Base-by-base conservation (phyloP, 2,113 vertebrate genomes). In the Oncorhynchus nerka region DNA sequence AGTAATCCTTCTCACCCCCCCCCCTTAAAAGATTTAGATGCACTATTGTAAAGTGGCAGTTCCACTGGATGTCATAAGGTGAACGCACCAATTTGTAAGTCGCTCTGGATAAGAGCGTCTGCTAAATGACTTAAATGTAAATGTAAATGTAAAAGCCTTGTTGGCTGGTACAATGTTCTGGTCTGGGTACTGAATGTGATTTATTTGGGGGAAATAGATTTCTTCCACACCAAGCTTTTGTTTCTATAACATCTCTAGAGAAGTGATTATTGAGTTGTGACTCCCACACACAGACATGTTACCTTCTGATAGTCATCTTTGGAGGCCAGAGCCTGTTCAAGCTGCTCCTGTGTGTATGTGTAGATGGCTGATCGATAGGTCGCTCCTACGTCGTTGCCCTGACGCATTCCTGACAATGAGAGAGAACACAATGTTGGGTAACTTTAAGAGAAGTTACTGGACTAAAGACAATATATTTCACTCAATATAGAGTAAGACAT, bases 281-380 rank as follows among this genome's bases (percentile, higher is more conserved):
- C 49, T 15, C 49, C 2, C 30, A 62, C n/a, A 39, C 45, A 39
- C 69, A 70, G 34, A 70, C 13, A 70, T n/a, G 20, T 68, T 94
- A 99, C 97, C 97, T 98, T 95, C 79, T 99, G 96, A 83, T 96
- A 99, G 75, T 94, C 90, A 0, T 97, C 94, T 86, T 90, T 96
- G 77, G 97, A 97, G 72, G 75, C 90, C 89, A 95, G 57, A 9
- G 96, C 95, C 5, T 90, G 91, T 62, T 95, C 90, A 70, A 95
- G 87, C 81, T 99, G 96, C 3, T 93, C 86, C 48, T 86, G 65
- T 0, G 93, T 93, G 76, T 87, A 89, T 0, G 93, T 91, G 86
- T 96, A 98, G 93, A 99, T 94, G 77, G 93, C 93, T 0, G 97
- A 99, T 67, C 97, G 95, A 73, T 99, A 99, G 72, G 92, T 86